phyloP scores from a whole-genome alignment of 2,797 vertebrate species.

The Enteromius afrohamiltoni region DNA sequence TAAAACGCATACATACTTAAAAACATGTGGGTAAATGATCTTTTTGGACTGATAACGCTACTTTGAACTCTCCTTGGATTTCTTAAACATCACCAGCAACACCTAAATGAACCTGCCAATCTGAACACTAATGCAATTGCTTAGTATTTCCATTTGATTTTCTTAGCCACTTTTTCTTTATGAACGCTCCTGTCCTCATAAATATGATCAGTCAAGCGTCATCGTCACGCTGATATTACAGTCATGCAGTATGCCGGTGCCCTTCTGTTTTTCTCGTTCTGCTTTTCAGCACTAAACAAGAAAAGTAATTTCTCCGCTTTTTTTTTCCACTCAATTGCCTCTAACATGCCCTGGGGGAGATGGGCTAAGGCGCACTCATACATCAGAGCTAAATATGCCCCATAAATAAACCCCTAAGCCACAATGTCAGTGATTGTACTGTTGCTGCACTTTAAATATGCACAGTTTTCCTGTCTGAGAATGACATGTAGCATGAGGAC shows the following conservation, averaged over 20 bases:
- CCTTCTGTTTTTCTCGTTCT: conserved; percentile 31
- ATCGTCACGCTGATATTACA: conserved; percentile 29
- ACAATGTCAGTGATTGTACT: conserved; percentile 17
- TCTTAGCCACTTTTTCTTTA: conserved; percentile 13
- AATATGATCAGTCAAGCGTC: conserved; percentile 20
- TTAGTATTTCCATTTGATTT: neutral
- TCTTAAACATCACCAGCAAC: neutral
- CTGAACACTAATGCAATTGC: neutral
- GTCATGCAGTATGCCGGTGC: conserved; percentile 14
- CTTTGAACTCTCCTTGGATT: neutral
- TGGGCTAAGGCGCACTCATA: conserved; percentile 46
- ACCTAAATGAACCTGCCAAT: neutral
- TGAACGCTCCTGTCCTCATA: conserved; percentile 4
- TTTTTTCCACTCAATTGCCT: conserved; percentile 54
- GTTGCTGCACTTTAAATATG: conserved; percentile 31
- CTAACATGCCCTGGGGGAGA: conserved; percentile 57
- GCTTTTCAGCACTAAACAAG: conserved; percentile 41
- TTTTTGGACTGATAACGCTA: neutral
- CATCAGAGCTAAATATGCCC: conserved; percentile 52
- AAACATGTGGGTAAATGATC: neutral
- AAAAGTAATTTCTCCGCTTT: conserved; percentile 48
- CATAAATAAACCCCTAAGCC: conserved; percentile 46
- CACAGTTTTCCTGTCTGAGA: conserved; percentile 24
- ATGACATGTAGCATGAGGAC: conserved; percentile 25
- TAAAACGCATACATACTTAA: neutral